Conservation (phyloP, 2,888 invertebrate species). For the Cylindroiulus punctatus region DNA sequence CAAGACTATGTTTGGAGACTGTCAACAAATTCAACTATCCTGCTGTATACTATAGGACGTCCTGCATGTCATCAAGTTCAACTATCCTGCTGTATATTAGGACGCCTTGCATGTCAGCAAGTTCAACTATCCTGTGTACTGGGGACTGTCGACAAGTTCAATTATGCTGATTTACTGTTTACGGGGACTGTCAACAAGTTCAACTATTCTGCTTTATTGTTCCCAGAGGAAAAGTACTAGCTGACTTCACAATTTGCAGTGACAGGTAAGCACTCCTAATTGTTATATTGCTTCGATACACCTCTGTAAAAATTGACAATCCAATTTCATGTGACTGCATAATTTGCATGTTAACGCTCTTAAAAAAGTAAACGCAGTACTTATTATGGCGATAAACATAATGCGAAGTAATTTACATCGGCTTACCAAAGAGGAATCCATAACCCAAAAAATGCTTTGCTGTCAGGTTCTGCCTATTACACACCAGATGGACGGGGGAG, state of each 20-base stretch:
- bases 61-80: too few relatives aligned
- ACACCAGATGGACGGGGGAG: too few relatives aligned
- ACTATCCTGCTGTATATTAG: too few relatives aligned
- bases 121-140: too few relatives aligned
- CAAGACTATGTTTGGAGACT: background rate
- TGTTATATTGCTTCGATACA: background rate
- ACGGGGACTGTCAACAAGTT: too few relatives aligned
- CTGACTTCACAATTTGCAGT: too few relatives aligned
- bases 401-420: background rate
- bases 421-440: background rate
- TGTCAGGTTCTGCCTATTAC: background rate
- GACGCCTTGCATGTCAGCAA: too few relatives aligned
- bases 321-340: background rate
- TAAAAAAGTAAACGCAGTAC: background rate
- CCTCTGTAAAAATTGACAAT: background rate
- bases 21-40: background rate
- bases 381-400: background rate
- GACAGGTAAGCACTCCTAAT: background rate
- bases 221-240: too few relatives aligned
- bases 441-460: background rate
- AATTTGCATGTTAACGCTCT: background rate
- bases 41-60: too few relatives aligned
- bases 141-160: too few relatives aligned
- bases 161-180: too few relatives aligned
- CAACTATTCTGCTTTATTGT: too few relatives aligned